Base-by-base conservation (phyloP, 1,140 invertebrate species). In the Tetramorium parvispinum region DNA sequence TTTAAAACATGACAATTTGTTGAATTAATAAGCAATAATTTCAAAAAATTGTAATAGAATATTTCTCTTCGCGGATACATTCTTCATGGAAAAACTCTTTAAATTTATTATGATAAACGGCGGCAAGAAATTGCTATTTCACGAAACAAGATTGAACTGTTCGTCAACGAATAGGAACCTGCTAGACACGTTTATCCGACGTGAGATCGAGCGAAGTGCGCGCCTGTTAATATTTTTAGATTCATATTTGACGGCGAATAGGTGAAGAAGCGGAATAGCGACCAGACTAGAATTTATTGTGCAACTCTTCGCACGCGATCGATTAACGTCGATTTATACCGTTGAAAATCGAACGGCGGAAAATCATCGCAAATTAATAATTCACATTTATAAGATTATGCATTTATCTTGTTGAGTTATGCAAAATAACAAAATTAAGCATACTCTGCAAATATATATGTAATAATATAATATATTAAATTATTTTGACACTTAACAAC, bases 211-310 rank as follows among this genome's bases (percentile, higher is more conserved):
- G 32, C 63, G 18, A 51, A 27, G 13, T 61, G 43, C n/a, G 76
- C 32, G 46, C 27, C 18, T 53, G 46, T 68, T 68, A 79, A 79
- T 79, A 79, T 79, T 79, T 79, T 79, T 79, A 79, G 61, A 79
- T 51, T 24, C 13, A 66, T 24, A 66, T 79, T 79, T 40, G 61
- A 79, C 40, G 32, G n/a, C n/a, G 27, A 79, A 27, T 68, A 51
- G 32, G 27, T 11, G 59, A 68, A 68, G 61, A 79, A 53, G 21
- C n/a, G 61, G 43, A 40, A 13, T 63, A 63, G 32, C 11, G 18
- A n/a, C 27, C 40, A 66, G 27, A 37, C 27, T 68, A 70, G 32
- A 81, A 40, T 81, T 68, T 24, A 70, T 81, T 70, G 63, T 63
- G 63, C 21, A 53, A 68, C 32, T 81, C 65, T 46, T 49, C 24